These are phyloP conservation scores for Dexiosoma caninum DNA, from an alignment of 2,888 invertebrate genomes.

Conservation along the genomic window DNA sequence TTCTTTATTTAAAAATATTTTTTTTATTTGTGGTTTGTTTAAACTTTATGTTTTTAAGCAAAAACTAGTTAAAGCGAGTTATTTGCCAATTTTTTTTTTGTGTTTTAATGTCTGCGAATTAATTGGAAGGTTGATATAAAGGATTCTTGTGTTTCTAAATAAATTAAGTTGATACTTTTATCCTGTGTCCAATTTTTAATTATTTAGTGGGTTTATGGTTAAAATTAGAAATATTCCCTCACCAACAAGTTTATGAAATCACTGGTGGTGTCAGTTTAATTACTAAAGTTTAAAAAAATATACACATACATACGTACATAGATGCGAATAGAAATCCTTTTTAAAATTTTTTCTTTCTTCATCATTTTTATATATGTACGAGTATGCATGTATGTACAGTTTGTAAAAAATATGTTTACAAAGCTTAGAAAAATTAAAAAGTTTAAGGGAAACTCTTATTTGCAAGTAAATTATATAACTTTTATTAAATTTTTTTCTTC, in stretches of 20 bases:
- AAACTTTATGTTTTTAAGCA: constrained; percentile 6
- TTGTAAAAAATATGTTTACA: too few species aligned
- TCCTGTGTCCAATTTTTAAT: constrained; percentile 26
- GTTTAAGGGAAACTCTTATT: too few species aligned
- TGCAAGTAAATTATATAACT: too few species aligned
- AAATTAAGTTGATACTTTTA: constrained; percentile 39
- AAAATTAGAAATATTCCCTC: neutral
- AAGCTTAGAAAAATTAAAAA: too few species aligned
- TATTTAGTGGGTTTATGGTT: constrained; percentile 39
- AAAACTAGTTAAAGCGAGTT: constrained; percentile 2
- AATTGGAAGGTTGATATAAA: constrained; percentile 38
- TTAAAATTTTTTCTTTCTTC: neutral
- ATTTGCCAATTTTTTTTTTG: neutral
- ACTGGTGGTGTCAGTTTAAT: constrained; percentile 62
- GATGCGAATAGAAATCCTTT: constrained; percentile 20
- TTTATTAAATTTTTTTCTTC: too few species aligned
- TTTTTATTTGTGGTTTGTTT: neutral
- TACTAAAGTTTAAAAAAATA: constrained; percentile 59
- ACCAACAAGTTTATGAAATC: constrained; percentile 37
- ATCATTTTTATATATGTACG: neutral
- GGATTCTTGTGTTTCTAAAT: neutral
- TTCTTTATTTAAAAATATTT: neutral
- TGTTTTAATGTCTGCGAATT: constrained; percentile 34
- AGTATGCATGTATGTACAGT: neutral
- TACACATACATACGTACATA: neutral